A percentile compares a stretch with the other conserved stretches of the same genome.
Evolutionary conservation across 2,888 invertebrate genomes (phyloP).

Genomic region (Dryococelus australis): DNA sequence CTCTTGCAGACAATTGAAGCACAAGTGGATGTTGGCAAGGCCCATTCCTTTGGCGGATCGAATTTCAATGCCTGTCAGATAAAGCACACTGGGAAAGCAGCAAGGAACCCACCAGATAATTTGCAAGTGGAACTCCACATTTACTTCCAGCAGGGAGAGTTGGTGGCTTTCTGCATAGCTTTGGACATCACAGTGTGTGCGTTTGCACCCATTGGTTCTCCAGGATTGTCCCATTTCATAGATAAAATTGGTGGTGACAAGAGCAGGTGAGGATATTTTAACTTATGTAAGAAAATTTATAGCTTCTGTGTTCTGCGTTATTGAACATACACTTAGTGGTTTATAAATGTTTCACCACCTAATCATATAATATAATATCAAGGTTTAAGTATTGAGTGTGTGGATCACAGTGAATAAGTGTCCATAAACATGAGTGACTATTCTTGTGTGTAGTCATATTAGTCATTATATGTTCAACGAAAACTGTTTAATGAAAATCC

Average conservation of each 20-base stretch:
- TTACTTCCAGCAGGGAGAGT: constrained; percentile 57
- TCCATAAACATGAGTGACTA: too few relatives aligned
- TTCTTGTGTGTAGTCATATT: too few relatives aligned
- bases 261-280: constrained; percentile 28
- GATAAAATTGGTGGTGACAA: constrained; percentile 32
- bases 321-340: too few relatives aligned
- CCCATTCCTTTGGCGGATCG: constrained; percentile 84
- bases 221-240: constrained; percentile 43
- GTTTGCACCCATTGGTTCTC: constrained; percentile 53
- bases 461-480: too few relatives aligned
- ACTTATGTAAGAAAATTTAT: background rate
- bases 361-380: too few relatives aligned
- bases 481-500: too few relatives aligned
- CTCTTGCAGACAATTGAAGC: constrained; percentile 60
- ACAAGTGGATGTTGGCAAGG: constrained; percentile 61
- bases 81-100: too few relatives aligned
- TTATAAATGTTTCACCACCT: too few relatives aligned
- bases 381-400: too few relatives aligned
- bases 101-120: constrained; percentile 60
- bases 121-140: constrained; percentile 64
- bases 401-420: too few relatives aligned
- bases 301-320: too few relatives aligned
- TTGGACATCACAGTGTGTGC: constrained; percentile 46
- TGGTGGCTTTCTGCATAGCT: too few relatives aligned
- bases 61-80: constrained; percentile 56